These are phyloP conservation scores for Prunella strophiata DNA, from an alignment of 2,797 vertebrate genomes.

Conservation along the genomic window DNA sequence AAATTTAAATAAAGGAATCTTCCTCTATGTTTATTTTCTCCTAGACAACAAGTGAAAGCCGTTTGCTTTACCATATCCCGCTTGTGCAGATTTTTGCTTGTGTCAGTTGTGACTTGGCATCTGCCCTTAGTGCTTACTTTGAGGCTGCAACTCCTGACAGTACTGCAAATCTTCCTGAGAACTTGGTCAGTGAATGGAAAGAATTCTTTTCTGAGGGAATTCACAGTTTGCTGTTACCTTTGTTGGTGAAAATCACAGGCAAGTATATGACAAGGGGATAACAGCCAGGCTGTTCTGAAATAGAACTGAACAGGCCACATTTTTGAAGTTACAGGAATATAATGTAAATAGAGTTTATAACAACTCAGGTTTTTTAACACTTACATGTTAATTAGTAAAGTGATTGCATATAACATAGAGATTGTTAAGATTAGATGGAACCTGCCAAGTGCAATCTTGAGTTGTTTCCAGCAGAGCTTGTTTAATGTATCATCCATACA, in stretches of 20 bases:
- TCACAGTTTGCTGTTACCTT: conserved; percentile 87
- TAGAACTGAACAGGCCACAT: not conserved
- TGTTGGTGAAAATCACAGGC: conserved; percentile 89
- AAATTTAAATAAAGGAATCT: not conserved
- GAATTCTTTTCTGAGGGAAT: conserved; percentile 95
- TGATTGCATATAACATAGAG: not conserved
- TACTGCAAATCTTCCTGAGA: conserved; percentile 81
- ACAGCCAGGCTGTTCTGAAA: not conserved
- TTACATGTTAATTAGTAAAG: not conserved
- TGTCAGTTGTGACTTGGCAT: conserved; percentile 84
- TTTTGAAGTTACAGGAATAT: not conserved
- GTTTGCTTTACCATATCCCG: conserved; percentile 79
- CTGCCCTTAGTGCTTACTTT: conserved; percentile 86
- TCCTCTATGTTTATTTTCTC: not conserved
- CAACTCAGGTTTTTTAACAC: not conserved
- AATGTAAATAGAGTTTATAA: not conserved
- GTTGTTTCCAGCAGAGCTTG: not conserved
- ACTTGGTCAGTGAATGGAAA: conserved; percentile 88
- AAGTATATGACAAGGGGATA: conserved; percentile 42
- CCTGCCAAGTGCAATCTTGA: not conserved
- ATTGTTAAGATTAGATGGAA: not conserved
- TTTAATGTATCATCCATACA: not conserved
- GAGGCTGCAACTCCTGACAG: conserved; percentile 72
- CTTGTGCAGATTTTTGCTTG: conserved; percentile 92
- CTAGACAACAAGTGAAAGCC: conserved; percentile 87